Evolutionary conservation across 2,113 vertebrate species (phyloP).

Genomic region (Colinus virginianus): DNA sequence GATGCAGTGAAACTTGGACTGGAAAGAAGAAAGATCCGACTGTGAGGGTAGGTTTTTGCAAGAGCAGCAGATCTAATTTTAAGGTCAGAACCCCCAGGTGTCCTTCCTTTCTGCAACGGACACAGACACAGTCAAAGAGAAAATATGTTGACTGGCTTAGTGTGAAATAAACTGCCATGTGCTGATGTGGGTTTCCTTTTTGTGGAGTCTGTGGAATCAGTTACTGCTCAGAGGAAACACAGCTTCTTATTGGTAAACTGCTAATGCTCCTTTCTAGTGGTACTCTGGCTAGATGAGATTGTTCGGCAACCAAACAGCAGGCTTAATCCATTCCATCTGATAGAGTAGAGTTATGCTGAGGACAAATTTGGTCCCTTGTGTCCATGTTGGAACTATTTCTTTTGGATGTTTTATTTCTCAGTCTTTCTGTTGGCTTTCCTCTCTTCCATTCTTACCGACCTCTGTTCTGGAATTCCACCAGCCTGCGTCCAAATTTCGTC

Average conservation of each 20-base stretch:
- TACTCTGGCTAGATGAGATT: conserved; percentile 20
- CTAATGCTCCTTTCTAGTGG: conserved; percentile 21
- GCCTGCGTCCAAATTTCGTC: not conserved
- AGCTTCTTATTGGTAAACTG: not conserved
- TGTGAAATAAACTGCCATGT: conserved; percentile 39
- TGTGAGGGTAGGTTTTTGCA: not conserved
- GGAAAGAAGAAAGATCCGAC: not conserved
- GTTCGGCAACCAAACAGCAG: not conserved
- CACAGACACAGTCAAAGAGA: not conserved
- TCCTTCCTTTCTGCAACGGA: conserved; percentile 61
- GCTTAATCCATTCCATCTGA: not conserved
- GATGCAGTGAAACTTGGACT: not conserved
- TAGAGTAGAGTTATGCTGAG: not conserved
- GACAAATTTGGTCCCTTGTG: conserved; percentile 3
- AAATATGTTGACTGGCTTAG: conserved; percentile 30
- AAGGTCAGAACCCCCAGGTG: conserved; percentile 66
- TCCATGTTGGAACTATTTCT: not conserved
- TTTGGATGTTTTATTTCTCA: conserved; percentile 5
- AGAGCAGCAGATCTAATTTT: conserved; percentile 58
- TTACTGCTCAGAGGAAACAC: conserved; percentile 15
- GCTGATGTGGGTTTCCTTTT: conserved; percentile 66
- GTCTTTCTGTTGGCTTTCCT: conserved; percentile 17
- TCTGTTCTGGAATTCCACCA: conserved; percentile 32
- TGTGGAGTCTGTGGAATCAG: conserved; percentile 52
- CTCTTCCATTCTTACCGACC: not conserved